Evolutionary conservation across 1,140 invertebrate species (phyloP), one percentile per base, ranked within the genome.

Genomic region (Drosophila watanabei): DNA sequence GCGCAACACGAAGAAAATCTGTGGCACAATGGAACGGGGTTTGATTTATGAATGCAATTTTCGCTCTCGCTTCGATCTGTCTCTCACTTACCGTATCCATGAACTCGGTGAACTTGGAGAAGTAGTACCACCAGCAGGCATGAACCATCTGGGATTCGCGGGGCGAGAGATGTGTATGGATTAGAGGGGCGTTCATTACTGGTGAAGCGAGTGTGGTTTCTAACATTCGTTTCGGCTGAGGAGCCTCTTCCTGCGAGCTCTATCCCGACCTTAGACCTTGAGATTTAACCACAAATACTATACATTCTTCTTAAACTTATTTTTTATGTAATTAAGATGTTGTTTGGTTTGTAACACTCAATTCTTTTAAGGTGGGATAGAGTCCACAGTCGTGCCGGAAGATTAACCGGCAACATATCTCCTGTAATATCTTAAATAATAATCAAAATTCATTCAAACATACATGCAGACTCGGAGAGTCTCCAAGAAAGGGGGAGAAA

Each of bases 51-150:
- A 35, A 49, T 58, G 32, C 39, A 48, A 63, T 49, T 52, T 35
- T 8, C n/a, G 33, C 43, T 58, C 13, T 30, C 60, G 28, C 45
- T 49, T 39, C 54, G 39, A 39, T 45, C 48, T 32, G 16, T 41
- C 20, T 37, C 16, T 37, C 39, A 95, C 96, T 96, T 95, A 99
- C 97, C 93, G 98, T 99, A 93, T 99, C 98, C 93, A 99, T 95
- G 94, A 99, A 98, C 94, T 99, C 98, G 63, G 98, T 97, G 94
- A 96, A 98, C 94, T 99, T 99, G 1, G 98, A 99, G 87, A 99
- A 96, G 93, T 98, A 99, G 94, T 99, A 99, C 98, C 98, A 99
- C 98, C 98, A 99, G 88, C 98, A 96, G 37, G 97, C 98, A 84
- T 95, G 94, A 7, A 97, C 98, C 95, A 98, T 98, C 98, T 99